These are phyloP conservation scores for Hapalemur alaotrensis DNA, from an alignment of 2,797 vertebrate species.

Conservation along the genomic window DNA sequence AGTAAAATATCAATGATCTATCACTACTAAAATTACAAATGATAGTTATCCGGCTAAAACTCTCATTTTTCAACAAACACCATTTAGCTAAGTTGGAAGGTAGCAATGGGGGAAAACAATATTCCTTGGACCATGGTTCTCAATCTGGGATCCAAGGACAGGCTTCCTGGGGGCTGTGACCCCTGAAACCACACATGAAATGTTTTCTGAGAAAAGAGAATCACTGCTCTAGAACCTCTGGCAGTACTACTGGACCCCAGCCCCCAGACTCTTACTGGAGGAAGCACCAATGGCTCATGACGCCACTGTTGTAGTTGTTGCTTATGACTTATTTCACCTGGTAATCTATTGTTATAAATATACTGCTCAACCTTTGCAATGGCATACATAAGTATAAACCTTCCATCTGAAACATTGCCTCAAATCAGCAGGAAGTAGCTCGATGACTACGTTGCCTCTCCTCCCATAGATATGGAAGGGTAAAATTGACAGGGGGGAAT, in stretches of 20 bases:
- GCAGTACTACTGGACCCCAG: neutral
- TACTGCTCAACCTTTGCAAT: no score
- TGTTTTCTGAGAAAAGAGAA: neutral
- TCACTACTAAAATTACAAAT: constrained; percentile 53
- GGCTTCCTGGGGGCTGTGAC: neutral
- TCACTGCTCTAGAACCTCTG: neutral
- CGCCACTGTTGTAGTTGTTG: neutral
- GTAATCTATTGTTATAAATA: no score
- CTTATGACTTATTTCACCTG: no score
- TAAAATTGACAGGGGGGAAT: no score
- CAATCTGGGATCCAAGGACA: neutral
- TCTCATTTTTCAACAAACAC: constrained; percentile 23
- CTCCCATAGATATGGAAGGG: no score
- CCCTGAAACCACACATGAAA: neutral
- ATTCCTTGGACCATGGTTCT: constrained; percentile 13
- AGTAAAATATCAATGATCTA: constrained; percentile 3
- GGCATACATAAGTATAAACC: no score
- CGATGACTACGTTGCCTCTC: no score
- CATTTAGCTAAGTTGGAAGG: constrained; percentile 40
- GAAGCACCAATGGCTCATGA: neutral
- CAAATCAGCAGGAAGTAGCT: no score
- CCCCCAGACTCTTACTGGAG: neutral
- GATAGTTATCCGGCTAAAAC: neutral
- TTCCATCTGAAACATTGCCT: no score
- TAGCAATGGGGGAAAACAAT: constrained; percentile 10